Conservation (phyloP, 2,888 invertebrate genomes). For the Hecatera dysodea region DNA sequence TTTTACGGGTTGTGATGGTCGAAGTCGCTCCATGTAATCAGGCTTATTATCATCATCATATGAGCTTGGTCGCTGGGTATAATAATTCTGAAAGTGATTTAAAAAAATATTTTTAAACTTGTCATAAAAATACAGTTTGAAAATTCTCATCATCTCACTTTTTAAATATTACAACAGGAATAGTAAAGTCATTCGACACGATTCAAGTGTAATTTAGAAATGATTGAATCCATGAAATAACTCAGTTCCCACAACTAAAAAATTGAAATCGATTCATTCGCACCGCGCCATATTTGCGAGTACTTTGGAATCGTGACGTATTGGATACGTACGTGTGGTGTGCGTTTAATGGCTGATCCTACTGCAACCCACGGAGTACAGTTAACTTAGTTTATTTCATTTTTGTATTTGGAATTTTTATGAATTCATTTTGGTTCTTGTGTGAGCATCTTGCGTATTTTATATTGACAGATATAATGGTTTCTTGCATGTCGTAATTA, state of each 20-base stretch:
- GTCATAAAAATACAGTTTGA: not conserved
- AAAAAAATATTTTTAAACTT: too few species aligned
- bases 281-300: not conserved
- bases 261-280: conserved; percentile 39
- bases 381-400: conserved; percentile 3
- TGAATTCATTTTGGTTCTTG: not conserved
- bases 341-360: conserved; percentile 8
- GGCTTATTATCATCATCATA: too few species aligned
- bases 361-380: conserved; percentile 4
- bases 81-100: too few species aligned
- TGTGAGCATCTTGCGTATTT: not conserved
- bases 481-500: too few species aligned
- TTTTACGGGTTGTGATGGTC: too few species aligned
- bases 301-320: conserved; percentile 6
- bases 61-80: too few species aligned
- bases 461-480: not conserved
- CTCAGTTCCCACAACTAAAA: conserved; percentile 3
- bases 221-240: conserved; percentile 19
- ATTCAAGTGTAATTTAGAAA: not conserved
- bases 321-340: conserved; percentile 22
- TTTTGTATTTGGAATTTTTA: not conserved
- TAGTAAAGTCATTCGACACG: not conserved
- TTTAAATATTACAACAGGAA: not conserved
- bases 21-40: too few species aligned
- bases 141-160: not conserved